Evolutionary conservation across 2,113 vertebrate genomes (phyloP), one percentile per base, ranked within the genome.

Genomic region (Spea bombifrons): DNA sequence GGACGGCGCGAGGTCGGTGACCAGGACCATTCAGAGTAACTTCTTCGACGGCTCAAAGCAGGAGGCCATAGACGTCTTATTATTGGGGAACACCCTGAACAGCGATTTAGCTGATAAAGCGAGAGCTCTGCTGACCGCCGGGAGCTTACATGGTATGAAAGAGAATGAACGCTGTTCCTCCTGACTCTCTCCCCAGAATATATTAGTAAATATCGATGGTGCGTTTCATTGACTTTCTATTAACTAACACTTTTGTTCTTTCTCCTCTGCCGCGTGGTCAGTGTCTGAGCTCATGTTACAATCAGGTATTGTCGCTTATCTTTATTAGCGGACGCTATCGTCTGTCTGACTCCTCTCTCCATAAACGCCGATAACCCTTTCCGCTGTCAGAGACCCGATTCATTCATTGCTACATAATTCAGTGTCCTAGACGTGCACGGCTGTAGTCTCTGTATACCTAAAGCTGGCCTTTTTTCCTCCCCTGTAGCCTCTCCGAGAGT

Each of bases 41-140:
- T 99, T 99, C 93, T 99, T 99, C 84, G 97, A 99, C 93, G 98
- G 92, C 84, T 99, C 97, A 61, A 99, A 99, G 88, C 97, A 99
- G 89, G 97, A 99, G 86, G 97, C 97, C 69, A 99, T 99, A 81
- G 97, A 99, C 86, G 92, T 99, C 84, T 89, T 99, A 83, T 91
- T 98, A 10, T 92, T 99, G 89, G 97, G 97, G 85, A 98, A 97
- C 86, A 99, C 97, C 48, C 92, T 99, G 70, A 99, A 99, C 92
- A 98, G 96, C 87, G 96, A 99, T 84, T 91, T 99, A 90, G 96
- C 97, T 55, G 97, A 99, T 92, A 99, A 99, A 92, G 97, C 97
- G 78, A 94, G 97, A 81, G 97, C 97, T 61, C 92, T 99, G 81
- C 94, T 99, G 90, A 98, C 97, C 83, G 98, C 97, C 74, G 94